Conservation (phyloP, 2,797 vertebrate species). For the Acridotheres tristis region DNA sequence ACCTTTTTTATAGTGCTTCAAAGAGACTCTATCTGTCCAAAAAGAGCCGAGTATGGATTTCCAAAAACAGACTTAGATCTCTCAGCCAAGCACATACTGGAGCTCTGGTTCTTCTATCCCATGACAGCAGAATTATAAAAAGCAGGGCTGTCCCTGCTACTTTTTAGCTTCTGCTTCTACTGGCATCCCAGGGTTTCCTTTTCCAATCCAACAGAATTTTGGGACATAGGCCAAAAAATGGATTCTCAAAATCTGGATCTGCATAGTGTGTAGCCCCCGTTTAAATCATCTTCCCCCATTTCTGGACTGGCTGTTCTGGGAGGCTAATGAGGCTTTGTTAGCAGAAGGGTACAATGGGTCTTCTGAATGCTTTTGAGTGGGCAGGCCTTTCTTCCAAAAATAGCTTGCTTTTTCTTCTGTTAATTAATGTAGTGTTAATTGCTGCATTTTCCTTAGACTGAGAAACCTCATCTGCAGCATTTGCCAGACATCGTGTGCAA, state of each 20-base stretch:
- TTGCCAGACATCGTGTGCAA: not conserved
- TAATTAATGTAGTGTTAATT: conserved; percentile 55
- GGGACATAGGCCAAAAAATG: not conserved
- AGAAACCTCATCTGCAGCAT: conserved; percentile 5
- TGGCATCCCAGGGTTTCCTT: conserved; percentile 21
- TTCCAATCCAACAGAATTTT: not conserved
- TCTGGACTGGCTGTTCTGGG: not conserved
- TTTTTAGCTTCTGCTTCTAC: conserved; percentile 19
- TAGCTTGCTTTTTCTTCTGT: not conserved
- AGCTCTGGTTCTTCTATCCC: conserved; percentile 52
- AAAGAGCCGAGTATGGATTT: conserved; percentile 65
- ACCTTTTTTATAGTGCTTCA: conserved; percentile 48
- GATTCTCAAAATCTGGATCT: conserved; percentile 5
- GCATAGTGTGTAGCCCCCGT: not conserved
- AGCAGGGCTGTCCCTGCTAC: conserved; percentile 52
- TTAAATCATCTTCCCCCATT: not conserved
- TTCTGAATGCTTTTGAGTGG: not conserved
- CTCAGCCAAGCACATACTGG: conserved; percentile 61
- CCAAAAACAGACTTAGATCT: conserved; percentile 64
- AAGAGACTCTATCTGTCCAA: conserved; percentile 69
- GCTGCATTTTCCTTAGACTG: not conserved
- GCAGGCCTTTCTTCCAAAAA: conserved; percentile 1
- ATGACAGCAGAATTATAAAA: conserved; percentile 68
- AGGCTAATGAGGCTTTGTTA: not conserved
- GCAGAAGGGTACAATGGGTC: not conserved